Evolutionary conservation across 2,113 vertebrate species (phyloP), one percentile per base, ranked within the genome.

Genomic region (Xyliphius kryptos): DNA sequence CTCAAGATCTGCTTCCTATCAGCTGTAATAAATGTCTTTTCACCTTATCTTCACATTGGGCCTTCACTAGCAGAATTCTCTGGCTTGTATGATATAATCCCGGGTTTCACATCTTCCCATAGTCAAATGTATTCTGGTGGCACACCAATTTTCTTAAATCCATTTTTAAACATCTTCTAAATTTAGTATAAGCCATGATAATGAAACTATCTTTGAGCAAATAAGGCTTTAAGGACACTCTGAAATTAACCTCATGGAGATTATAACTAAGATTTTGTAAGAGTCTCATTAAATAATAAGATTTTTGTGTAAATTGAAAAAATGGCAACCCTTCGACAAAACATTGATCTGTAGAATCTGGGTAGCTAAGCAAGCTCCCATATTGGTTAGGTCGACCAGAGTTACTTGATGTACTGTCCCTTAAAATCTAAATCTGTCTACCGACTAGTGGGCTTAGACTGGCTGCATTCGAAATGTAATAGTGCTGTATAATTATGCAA

Each of bases 41-140:
- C 47, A 62, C 71, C 68, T 71, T 69, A 72, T 75, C 65, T 62
- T 62, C 60, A 81, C 76, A 67, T 74, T 51, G 36, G 10, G n/a
- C 38, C 38, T 53, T 63, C 38, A 43, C 49, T 44, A 38, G 38
- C 49, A 53, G 38, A 36, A 17, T 53, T 52, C 60, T 63, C n/a
- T 43, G 20, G 60, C n/a, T 52, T 63, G 19, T 53, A 6, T 44
- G 37, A 63, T 44, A 53, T 43, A 53, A 63, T 53, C 37, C 49
- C 60, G 41, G 19, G 13, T 56, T 19, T 56, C 6, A 43, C 14
- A 43, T 57, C 38, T 9, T 43, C 16, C n/a, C 20, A 14, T 16
- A 43, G 36, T 44, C 41, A 19, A 51, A 61, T 61, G 14, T 38
- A 61, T 40, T 16, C 19, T 26, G 36, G 14, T 9, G 22, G 14